Evolutionary conservation across 2,888 invertebrate species (phyloP), one percentile per base, ranked within the genome.

Genomic region (Orgyia antiqua): DNA sequence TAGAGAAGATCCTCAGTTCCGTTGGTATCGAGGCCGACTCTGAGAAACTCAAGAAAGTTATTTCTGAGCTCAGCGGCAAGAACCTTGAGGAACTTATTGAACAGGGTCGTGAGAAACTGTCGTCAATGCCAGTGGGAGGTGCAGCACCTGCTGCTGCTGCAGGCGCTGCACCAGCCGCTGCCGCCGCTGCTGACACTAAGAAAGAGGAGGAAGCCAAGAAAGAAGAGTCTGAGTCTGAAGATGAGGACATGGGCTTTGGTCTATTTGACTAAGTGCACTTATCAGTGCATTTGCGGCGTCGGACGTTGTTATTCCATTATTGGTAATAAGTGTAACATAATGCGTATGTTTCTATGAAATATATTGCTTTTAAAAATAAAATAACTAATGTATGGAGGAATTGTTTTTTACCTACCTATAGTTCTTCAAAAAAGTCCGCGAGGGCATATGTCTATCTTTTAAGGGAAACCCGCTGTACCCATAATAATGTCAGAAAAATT

Each of bases 231-330:
- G 95, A 95, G 68, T 94, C 94, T n/a, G 97, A 97, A 49, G 96
- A 96, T 67, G 98, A 98, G 57, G 98, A 98, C 87, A 98, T 99
- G 98, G 98, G 98, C 82, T 97, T 99, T 84, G 98, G 97, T 88
- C 93, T 96, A 51, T 96, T 96, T 74, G 95, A 95, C 84, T 96
- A 94, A 72, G 63, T 59, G 60, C 61, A 62, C 44, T 51, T 30
- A 31, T 33, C 43, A 79, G 79, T 54, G 4, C 8, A 56, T 42
- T 50, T 62, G 72, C 71, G 68, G 67, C 62, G 69, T 62, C 68
- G 74, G 73, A 68, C 71, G 68, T 64, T 71, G 68, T 64, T 71
- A 78, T 82, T 80, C 83, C 83, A 74, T 58, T 65, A 37, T 76
- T 66, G 68, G 72, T 68, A 79, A 40, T 84, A 83, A 83, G 84